Conservation (phyloP, 64 coral and sea anemone species). For the Cladopsammia gracilis region DNA sequence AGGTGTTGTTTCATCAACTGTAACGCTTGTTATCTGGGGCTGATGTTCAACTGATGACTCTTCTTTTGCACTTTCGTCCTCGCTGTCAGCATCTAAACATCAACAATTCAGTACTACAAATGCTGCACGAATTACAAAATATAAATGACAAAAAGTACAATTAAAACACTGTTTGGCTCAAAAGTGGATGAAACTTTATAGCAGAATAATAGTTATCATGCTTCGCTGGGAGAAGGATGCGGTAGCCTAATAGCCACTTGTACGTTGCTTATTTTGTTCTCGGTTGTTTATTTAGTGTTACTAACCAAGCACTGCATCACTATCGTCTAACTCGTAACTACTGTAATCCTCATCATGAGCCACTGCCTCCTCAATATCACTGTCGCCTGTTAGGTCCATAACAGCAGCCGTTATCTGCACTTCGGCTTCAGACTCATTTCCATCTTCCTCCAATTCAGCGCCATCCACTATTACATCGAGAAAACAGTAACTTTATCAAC, state of each 20-base stretch:
- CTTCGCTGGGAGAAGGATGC: too few species aligned
- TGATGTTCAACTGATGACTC: neutral
- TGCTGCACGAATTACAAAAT: too few species aligned
- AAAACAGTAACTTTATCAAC: neutral
- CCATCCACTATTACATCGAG: neutral
- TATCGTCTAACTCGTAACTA: conserved; percentile 88
- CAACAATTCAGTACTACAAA: neutral
- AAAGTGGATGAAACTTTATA: too few species aligned
- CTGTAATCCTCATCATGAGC: conserved; percentile 83
- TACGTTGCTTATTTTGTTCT: too few species aligned
- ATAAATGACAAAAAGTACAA: too few species aligned
- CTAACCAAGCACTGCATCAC: conserved; percentile 80
- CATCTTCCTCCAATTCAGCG: neutral
- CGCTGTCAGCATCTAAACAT: conserved; percentile 16
- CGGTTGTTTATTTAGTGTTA: too few species aligned
- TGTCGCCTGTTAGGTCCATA: conserved; percentile 78
- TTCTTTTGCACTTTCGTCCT: conserved; percentile 2
- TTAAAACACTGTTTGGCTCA: too few species aligned
- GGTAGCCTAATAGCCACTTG: too few species aligned
- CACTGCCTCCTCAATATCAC: conserved; percentile 71
- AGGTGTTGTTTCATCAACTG: neutral
- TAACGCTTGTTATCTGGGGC: conserved; percentile 24
- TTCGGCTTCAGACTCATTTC: conserved; percentile 65
- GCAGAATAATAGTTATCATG: too few species aligned
- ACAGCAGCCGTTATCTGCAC: conserved; percentile 94